Conservation (phyloP, 2,888 invertebrate genomes). For the Calameuta filiformis region DNA sequence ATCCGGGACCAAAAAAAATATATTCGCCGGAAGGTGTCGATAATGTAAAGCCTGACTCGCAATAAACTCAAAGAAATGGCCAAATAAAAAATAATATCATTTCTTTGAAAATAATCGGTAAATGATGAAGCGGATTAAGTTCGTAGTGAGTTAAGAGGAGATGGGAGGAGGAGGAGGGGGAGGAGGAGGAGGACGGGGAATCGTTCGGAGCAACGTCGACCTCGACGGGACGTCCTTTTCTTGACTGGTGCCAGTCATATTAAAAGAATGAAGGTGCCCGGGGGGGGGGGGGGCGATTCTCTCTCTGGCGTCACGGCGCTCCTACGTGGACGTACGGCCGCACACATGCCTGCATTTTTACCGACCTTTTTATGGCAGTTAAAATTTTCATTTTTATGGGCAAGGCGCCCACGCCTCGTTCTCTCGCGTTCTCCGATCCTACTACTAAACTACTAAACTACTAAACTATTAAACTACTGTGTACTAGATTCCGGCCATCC, state of each 20-base stretch:
- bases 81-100: not conserved
- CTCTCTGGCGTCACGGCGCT: not conserved
- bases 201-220: not conserved
- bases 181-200: not conserved
- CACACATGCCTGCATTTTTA: not conserved
- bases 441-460: too few species aligned
- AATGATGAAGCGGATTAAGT: conserved; percentile 9
- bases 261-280: not conserved
- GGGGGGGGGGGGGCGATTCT: too few species aligned
- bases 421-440: not conserved
- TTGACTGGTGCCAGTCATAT: not conserved
- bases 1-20: conserved; percentile 7
- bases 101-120: not conserved
- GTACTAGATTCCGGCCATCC: too few species aligned
- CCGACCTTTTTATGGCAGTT: not conserved
- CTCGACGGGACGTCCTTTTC: not conserved
- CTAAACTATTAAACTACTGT: too few species aligned
- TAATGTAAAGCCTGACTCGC: not conserved
- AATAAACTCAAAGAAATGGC: not conserved
- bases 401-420: not conserved
- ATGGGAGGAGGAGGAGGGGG: too few species aligned
- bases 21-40: conserved; percentile 9
- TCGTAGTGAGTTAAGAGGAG: not conserved
- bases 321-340: not conserved
- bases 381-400: not conserved